A percentile compares a stretch with the other conserved stretches of the same genome.
These are phyloP conservation scores for Achatina immaculata DNA, from an alignment of 1,140 invertebrate genomes.

Conservation along the genomic window DNA sequence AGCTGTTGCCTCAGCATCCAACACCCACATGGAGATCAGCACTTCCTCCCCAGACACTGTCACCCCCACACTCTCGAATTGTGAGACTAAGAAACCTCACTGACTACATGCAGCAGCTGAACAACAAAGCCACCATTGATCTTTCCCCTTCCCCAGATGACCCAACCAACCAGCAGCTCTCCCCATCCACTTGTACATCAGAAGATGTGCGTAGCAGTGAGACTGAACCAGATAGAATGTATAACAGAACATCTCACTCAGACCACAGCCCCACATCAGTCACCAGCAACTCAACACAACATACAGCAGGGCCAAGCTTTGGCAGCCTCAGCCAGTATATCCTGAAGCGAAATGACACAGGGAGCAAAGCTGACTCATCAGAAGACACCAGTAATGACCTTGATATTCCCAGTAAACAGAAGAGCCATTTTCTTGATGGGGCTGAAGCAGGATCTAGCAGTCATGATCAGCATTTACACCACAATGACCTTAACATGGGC, in stretches of 20 bases:
- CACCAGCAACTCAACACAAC: constrained; percentile 51
- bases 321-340: constrained; percentile 60
- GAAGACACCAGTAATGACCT: constrained; percentile 43
- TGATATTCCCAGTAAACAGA: background rate
- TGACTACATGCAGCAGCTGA: constrained; percentile 53
- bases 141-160: constrained; percentile 65
- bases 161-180: constrained; percentile 53
- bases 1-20: constrained; percentile 20
- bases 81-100: constrained; percentile 59
- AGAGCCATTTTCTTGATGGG: too few relatives aligned
- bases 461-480: background rate
- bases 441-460: background rate
- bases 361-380: constrained; percentile 32
- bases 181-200: constrained; percentile 56
- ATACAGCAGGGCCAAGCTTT: constrained; percentile 51
- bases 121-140: constrained; percentile 60
- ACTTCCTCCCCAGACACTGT: constrained; percentile 41
- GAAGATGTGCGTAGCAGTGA: constrained; percentile 62
- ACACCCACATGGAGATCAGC: constrained; percentile 40
- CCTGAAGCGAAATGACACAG: constrained; percentile 49
- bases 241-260: constrained; percentile 49
- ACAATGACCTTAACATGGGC: constrained; percentile 7
- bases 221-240: constrained; percentile 55
- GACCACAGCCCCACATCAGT: constrained; percentile 60
- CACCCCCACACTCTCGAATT: constrained; percentile 60